phyloP scores from a whole-genome alignment of 2,797 vertebrate species.

The Syngnathus rostellatus region DNA sequence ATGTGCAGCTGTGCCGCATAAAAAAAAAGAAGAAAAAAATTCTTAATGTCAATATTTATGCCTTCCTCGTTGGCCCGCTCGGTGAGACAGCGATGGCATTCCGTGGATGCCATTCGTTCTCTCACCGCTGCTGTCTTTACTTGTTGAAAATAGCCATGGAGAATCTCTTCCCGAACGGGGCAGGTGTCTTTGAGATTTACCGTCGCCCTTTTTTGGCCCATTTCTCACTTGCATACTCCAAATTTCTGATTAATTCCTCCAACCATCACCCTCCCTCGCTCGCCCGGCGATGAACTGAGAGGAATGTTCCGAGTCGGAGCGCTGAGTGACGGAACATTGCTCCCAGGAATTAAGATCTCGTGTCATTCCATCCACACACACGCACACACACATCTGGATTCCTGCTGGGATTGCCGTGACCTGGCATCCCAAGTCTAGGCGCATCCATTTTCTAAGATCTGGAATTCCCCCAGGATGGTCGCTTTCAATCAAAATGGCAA shows the following conservation, averaged over 20 bases:
- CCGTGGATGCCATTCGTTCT: slow-evolving; percentile 59
- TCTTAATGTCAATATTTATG: slow-evolving; percentile 5
- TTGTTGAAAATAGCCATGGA: slow-evolving; percentile 33
- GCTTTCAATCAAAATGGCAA: neutral
- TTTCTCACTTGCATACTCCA: slow-evolving; percentile 16
- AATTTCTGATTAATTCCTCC: slow-evolving; percentile 22
- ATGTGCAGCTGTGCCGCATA: neutral
- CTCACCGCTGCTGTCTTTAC: slow-evolving; percentile 46
- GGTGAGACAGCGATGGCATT: slow-evolving; percentile 48
- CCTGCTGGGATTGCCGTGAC: slow-evolving; percentile 24
- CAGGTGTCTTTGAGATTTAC: slow-evolving; percentile 25
- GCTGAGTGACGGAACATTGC: neutral
- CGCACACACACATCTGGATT: slow-evolving; percentile 40
- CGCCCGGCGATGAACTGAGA: neutral
- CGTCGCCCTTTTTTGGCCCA: slow-evolving; percentile 32
- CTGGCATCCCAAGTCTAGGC: neutral
- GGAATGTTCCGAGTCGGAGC: slow-evolving; percentile 4
- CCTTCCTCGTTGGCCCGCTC: slow-evolving; percentile 4
- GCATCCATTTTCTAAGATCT: slow-evolving; percentile 7
- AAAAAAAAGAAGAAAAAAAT: neutral
- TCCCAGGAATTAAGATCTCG: neutral
- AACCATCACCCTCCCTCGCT: neutral
- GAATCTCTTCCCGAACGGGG: slow-evolving; percentile 15
- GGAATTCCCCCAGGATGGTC: neutral
- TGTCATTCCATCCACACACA: neutral